phyloP scores from a whole-genome alignment of 2,113 vertebrate species.

The Epinephelus lanceolatus region DNA sequence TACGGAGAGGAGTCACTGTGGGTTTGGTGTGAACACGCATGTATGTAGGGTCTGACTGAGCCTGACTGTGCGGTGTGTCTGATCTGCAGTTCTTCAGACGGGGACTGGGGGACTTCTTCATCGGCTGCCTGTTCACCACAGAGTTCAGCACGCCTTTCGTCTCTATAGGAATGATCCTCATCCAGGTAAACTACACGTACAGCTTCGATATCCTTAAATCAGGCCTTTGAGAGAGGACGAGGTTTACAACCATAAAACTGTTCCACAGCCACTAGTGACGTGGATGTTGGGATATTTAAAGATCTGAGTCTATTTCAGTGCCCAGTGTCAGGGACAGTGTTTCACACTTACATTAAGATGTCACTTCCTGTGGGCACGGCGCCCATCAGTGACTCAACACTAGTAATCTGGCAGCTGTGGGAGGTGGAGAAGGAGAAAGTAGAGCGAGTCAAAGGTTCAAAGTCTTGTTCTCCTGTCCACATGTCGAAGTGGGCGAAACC shows the following conservation, averaged over 20 bases:
- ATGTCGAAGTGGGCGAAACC: background rate
- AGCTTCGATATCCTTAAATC: no score
- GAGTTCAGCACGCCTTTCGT: slow-evolving; percentile 93
- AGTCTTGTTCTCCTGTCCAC: background rate
- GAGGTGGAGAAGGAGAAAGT: background rate
- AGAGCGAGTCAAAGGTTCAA: background rate
- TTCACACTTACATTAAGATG: background rate
- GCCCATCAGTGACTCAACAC: background rate
- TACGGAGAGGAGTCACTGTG: background rate
- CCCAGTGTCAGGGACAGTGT: background rate
- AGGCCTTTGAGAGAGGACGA: background rate
- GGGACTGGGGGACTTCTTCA: slow-evolving; percentile 92
- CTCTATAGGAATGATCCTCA: slow-evolving; percentile 89
- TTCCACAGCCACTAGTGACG: background rate
- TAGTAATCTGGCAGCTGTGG: background rate
- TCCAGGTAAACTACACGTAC: slow-evolving; percentile 84
- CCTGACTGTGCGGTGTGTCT: background rate
- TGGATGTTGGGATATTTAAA: background rate
- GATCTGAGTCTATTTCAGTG: background rate
- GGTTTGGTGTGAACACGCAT: background rate
- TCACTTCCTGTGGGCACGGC: background rate
- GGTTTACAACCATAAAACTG: background rate
- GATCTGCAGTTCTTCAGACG: slow-evolving; percentile 86
- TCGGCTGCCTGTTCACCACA: slow-evolving; percentile 90
- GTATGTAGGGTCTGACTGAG: no score